Base-by-base conservation (phyloP, 2,113 vertebrate species). In the Engystomops pustulosus region DNA sequence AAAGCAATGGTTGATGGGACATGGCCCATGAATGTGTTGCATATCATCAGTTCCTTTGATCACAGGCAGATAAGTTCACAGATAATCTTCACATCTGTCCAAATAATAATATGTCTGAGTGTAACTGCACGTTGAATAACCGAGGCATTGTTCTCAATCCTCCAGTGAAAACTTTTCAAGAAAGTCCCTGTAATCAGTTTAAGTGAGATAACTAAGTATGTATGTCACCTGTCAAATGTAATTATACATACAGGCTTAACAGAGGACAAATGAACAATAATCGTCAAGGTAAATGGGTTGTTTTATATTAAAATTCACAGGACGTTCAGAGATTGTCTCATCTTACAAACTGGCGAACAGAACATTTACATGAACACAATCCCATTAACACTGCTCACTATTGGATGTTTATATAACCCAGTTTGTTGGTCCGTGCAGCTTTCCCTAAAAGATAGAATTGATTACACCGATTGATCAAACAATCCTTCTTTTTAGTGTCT, bases 1-100 rank as follows among this genome's bases (percentile, higher is more conserved):
- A 91, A 92, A 94, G 93, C 90, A 86, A 87, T 92, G 94, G 94
- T 95, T 96, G 95, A 96, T 95, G 96, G 96, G 96, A 97, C 95
- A 95, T 94, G 94, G 95, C 93, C 96, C 91, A 93, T 96, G 95
- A 97, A 98, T 96, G 95, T 97, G 96, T 96, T 96, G 95, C 96
- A 95, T 95, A 95, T 95, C 97, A 96, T 91, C 94, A 89, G 94
- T 92, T 94, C 92, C 95, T 97, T 94, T 96, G 96, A 96, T 97
- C 94, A 90, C 93, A 94, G 95, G 97, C 96, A 95, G 93, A 83
- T 83, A 94, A 95, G 94, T 95, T 95, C 96, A 95, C 93, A 93
- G 95, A 96, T 94, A 94, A 94, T 93, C 91, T 90, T 91, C 92
- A 94, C 95, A 95, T 97, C 96, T 96, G 95, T 96, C 71, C 44